Percentiles rank a stretch among this genome's conserved stretches.
Conservation (phyloP, 1,140 invertebrate genomes). For the Calephelis nemesis region DNA sequence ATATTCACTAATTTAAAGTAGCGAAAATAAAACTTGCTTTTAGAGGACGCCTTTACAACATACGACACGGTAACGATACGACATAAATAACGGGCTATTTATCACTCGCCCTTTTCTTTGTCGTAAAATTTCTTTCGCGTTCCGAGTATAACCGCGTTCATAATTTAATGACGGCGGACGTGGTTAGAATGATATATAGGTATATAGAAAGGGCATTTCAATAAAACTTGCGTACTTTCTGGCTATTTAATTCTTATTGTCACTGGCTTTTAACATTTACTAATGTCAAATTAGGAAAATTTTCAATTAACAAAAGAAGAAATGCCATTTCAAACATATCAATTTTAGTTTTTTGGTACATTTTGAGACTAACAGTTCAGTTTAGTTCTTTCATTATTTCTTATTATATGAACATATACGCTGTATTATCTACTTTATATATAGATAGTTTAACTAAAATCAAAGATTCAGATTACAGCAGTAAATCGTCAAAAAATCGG, state of each 20-base stretch:
- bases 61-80: conserved; percentile 30
- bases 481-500: no score
- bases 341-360: no score
- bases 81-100: conserved; percentile 15
- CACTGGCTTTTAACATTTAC: no score
- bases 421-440: no score
- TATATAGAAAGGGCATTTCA: conserved; percentile 2
- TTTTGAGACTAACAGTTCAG: no score
- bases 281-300: neutral
- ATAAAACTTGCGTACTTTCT: neutral
- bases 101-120: conserved; percentile 14
- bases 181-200: conserved; percentile 4
- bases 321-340: no score
- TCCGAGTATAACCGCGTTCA: conserved; percentile 4
- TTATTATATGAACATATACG: no score
- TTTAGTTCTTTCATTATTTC: no score
- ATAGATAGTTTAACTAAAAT: no score
- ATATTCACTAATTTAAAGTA: conserved; percentile 30
- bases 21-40: conserved; percentile 30
- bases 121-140: conserved; percentile 17
- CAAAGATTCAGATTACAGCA: no score
- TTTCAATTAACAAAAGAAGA: neutral
- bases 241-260: neutral
- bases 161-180: conserved; percentile 10
- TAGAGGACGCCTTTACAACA: conserved; percentile 22